Conservation (phyloP, 2,113 vertebrate genomes). For the Hirundichthys speculiger region DNA sequence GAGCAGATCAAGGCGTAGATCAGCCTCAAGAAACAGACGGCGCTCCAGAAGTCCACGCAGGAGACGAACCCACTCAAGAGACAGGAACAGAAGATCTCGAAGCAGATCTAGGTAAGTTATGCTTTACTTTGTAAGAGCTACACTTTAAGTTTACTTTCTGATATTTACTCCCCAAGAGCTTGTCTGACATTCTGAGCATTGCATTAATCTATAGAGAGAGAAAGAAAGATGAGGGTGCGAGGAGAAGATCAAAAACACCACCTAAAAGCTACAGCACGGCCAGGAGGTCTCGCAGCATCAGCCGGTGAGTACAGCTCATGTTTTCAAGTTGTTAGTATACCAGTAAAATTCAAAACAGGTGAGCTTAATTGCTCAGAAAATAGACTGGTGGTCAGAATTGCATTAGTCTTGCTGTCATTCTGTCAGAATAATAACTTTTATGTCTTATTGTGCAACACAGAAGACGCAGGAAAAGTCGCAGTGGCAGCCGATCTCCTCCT, state of each 20-base stretch:
- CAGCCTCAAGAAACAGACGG: constrained; percentile 88
- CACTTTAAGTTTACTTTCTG: background rate
- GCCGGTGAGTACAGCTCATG: constrained; percentile 80
- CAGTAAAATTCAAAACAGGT: background rate
- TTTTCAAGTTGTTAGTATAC: background rate
- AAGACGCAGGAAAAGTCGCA: constrained; percentile 85
- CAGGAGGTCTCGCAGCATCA: constrained; percentile 90
- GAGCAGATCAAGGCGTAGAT: constrained; percentile 89
- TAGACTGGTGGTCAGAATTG: no score
- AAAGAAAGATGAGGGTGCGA: constrained; percentile 93
- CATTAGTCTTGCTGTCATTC: no score
- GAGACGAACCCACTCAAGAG: constrained; percentile 87
- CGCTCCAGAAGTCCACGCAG: constrained; percentile 92
- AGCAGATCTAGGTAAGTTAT: constrained; percentile 87
- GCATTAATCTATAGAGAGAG: constrained; percentile 84
- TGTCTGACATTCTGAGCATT: background rate
- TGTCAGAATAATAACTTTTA: no score
- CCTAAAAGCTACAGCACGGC: constrained; percentile 98
- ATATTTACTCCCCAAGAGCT: background rate
- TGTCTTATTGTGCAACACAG: constrained; percentile 59
- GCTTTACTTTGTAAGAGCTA: background rate
- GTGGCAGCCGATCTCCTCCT: constrained; percentile 85
- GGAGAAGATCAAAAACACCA: constrained; percentile 94
- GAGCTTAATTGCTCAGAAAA: no score
- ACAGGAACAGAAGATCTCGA: constrained; percentile 84